A percentile compares a stretch with the other conserved stretches of the same genome.
Conservation (phyloP, 2,797 vertebrate species). For the Epinephelus coioides region DNA sequence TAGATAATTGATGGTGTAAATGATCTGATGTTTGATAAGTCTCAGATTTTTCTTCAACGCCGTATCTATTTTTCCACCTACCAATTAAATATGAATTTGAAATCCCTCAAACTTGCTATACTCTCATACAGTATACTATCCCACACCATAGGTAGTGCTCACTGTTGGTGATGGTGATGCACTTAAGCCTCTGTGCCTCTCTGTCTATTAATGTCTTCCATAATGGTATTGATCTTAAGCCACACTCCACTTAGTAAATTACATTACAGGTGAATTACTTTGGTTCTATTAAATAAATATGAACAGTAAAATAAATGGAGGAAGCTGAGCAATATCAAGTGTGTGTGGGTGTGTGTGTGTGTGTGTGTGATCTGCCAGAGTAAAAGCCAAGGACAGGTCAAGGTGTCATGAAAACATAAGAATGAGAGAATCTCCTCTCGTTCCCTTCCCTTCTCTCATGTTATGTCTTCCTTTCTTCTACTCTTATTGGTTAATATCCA, state of each 20-base stretch:
- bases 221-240: conserved; percentile 66
- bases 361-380: not conserved
- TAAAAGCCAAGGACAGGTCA: conserved; percentile 54
- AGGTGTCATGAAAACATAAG: conserved; percentile 31
- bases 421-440: conserved; percentile 2
- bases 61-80: not conserved
- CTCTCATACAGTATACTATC: not conserved
- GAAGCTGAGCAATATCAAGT: conserved; percentile 18
- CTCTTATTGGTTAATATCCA: not conserved
- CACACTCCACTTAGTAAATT: conserved; percentile 58
- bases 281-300: conserved; percentile 43
- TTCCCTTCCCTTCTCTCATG: not conserved
- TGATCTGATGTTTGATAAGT: not conserved
- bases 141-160: not conserved
- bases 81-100: not conserved
- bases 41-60: not conserved
- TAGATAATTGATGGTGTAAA: not conserved
- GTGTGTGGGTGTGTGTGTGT: conserved; percentile 5
- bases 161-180: conserved; percentile 26
- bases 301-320: conserved; percentile 40
- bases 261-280: conserved; percentile 60
- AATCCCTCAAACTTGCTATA: not conserved
- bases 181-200: conserved; percentile 48
- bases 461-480: not conserved
- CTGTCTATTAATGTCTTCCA: conserved; percentile 52